Evolutionary conservation across 1,140 invertebrate genomes (phyloP).

Genomic region (Drosophila lacertosa): DNA sequence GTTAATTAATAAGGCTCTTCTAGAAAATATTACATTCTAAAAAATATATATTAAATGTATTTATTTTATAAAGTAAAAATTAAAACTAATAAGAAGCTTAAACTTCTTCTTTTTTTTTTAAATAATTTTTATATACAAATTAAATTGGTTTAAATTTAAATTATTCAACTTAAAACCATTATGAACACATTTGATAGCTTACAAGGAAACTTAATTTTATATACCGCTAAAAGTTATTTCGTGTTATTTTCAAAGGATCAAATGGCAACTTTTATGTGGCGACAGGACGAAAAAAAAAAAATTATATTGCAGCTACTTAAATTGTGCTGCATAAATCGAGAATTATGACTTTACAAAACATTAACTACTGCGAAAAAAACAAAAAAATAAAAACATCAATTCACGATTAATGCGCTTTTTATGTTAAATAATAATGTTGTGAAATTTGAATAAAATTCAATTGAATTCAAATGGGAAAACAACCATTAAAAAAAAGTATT

Average conservation of each 20-base stretch:
- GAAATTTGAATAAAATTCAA: constrained; percentile 35
- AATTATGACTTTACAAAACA: constrained; percentile 63
- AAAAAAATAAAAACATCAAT: constrained; percentile 64
- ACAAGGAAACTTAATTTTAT: constrained; percentile 35
- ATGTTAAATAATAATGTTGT: constrained; percentile 59
- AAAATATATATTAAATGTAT: too few species aligned
- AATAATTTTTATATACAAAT: too few species aligned
- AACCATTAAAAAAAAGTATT: constrained; percentile 26
- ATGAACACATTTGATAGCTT: too few species aligned
- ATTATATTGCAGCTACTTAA: constrained; percentile 15
- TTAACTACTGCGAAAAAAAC: constrained; percentile 44
- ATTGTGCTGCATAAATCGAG: constrained; percentile 47
- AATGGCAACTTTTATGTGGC: constrained; percentile 14
- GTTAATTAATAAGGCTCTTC: too few species aligned
- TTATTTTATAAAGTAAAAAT: too few species aligned
- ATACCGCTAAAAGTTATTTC: constrained; percentile 56
- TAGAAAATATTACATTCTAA: too few species aligned
- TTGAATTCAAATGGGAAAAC: constrained; percentile 17
- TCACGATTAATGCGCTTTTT: constrained; percentile 61
- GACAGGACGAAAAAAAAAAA: constrained; percentile 5
- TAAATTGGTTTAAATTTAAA: too few species aligned
- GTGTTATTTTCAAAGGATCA: constrained; percentile 24
- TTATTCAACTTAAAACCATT: too few species aligned
- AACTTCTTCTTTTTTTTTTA: too few species aligned
- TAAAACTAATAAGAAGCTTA: too few species aligned